These are phyloP conservation scores for Odontocolon sp. DNA, from an alignment of 2,888 invertebrate species.

Conservation along the genomic window DNA sequence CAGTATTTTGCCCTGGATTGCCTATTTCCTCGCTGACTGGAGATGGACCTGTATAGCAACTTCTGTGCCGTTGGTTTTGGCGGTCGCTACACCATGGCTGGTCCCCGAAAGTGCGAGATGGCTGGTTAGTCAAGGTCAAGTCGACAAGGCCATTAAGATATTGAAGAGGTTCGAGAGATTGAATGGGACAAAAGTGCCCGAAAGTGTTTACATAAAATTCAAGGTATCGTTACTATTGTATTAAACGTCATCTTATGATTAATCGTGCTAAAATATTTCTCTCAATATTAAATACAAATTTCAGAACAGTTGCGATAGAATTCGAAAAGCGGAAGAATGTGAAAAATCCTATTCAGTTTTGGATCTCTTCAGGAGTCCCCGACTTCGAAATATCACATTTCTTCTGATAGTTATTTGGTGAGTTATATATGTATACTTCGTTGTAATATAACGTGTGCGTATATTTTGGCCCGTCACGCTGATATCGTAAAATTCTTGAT, in stretches of 20 bases:
- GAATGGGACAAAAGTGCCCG: conserved; percentile 89
- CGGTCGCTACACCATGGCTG: conserved; percentile 87
- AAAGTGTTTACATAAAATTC: conserved; percentile 88
- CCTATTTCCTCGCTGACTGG: conserved; percentile 91
- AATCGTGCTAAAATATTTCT: background rate
- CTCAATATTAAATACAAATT: conserved; percentile 11
- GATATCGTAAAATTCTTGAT: too few relatives aligned
- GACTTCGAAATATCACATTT: conserved; percentile 88
- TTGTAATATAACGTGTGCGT: background rate
- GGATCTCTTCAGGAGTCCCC: conserved; percentile 90
- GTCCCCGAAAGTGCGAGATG: conserved; percentile 94
- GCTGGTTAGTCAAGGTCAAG: conserved; percentile 92
- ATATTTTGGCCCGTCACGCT: background rate
- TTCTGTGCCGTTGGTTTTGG: conserved; percentile 88
- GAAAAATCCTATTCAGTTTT: conserved; percentile 89
- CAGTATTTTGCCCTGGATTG: conserved; percentile 92
- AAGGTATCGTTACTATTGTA: conserved; percentile 82
- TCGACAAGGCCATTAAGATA: conserved; percentile 89
- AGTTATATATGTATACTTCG: conserved; percentile 44
- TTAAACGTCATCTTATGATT: background rate
- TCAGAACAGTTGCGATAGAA: conserved; percentile 83
- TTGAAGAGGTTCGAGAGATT: conserved; percentile 90
- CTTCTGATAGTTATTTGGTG: conserved; percentile 91
- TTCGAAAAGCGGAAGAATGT: conserved; percentile 87
- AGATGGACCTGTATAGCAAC: conserved; percentile 88